Conservation (phyloP, 2,113 vertebrate genomes). For the Anguilla japonica region DNA sequence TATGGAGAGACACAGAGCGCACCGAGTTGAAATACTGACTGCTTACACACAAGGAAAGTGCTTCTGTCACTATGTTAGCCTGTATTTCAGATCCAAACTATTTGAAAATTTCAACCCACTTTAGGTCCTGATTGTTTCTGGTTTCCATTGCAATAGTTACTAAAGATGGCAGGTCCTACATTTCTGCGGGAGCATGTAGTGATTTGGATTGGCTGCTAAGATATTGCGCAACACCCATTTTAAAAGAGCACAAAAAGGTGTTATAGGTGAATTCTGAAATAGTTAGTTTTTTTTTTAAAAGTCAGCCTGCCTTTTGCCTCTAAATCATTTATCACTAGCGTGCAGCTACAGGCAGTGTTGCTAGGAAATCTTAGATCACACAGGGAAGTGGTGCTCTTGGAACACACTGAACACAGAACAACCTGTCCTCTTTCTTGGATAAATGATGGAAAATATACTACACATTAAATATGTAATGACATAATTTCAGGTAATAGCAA, state of each 20-base stretch:
- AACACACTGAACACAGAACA: neutral
- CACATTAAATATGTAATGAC: neutral
- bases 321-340: neutral
- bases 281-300: neutral
- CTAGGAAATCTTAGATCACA: conserved; percentile 1
- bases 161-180: no score
- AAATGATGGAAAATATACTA: neutral
- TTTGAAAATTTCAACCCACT: no score
- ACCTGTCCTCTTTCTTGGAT: neutral
- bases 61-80: neutral
- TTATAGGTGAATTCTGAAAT: neutral
- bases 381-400: neutral
- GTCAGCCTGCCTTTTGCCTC: neutral
- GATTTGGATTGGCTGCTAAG: no score
- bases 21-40: neutral
- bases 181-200: no score
- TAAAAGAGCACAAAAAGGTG: no score
- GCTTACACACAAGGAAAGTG: neutral
- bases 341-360: neutral
- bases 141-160: no score
- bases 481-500: neutral
- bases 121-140: no score
- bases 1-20: conserved; percentile 43
- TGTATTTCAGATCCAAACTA: neutral
- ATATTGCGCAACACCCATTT: no score